Evolutionary conservation across 64 coral and sea anemone genomes (phyloP), one percentile per base, ranked within the genome.

Genomic region (Stylophora pistillata): DNA sequence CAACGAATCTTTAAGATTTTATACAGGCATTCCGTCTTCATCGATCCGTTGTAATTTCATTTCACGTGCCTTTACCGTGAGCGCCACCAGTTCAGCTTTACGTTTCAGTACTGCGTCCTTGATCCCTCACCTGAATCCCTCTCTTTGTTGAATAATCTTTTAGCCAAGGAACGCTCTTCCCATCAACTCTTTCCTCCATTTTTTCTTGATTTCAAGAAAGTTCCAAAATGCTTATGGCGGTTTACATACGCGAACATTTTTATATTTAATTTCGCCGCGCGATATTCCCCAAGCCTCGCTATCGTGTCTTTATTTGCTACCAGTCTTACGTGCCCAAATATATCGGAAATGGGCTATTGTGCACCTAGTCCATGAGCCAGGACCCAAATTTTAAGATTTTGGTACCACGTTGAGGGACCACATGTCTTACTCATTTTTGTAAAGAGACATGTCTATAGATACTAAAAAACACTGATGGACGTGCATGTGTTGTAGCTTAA

Each of bases 151-250:
- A 76, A 76, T 53, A 76, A 53, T 76, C 0, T 76, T 76, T 55
- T 76, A 76, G 23, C 74, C 74, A 76, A 53, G 74, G 74, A 76
- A 76, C 74, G 74, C 74, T 76, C 74, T 55, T 76, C 37, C 74
- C 23, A 76, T 76, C 74, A 76, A 76, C 53, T 76, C 23, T 34
- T 76, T 76, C 74, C 21, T 76, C 74, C 74, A 76, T 76, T 76
- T 76, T 76, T 52, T 53, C 74, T 76, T 53, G 23, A 52, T 76
- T 53, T 53, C 74, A n/a, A n/a, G n/a, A n/a, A n/a, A n/a, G n/a
- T n/a, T n/a, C n/a, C n/a, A n/a, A n/a, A n/a, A n/a, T n/a, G n/a
- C n/a, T n/a, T n/a, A n/a, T n/a, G n/a, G n/a, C n/a, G n/a, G n/a
- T n/a, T n/a, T n/a, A n/a, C n/a, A n/a, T n/a, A n/a, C n/a, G n/a